A percentile compares a stretch with the other conserved stretches of the same genome.
Evolutionary conservation across 1,140 invertebrate species (phyloP).

Genomic region (Scaptomyza hsui): DNA sequence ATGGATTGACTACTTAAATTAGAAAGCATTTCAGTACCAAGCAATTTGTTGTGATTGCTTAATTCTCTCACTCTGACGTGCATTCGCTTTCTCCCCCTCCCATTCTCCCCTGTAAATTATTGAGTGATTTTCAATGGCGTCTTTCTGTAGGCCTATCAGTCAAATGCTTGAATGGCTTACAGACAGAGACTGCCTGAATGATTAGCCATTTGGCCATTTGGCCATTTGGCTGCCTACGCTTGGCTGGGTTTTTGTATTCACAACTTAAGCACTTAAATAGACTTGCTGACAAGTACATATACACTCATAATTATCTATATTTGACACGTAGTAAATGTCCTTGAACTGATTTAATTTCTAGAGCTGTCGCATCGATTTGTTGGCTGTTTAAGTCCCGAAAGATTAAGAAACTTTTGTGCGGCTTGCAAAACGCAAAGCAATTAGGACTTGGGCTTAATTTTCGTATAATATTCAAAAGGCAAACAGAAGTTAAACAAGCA

Average conservation of each 20-base stretch:
- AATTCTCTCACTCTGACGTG: background rate
- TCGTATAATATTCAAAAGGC: slow-evolving; percentile 56
- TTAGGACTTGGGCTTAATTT: slow-evolving; percentile 39
- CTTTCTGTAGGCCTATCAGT: slow-evolving; percentile 52
- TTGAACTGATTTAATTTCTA: slow-evolving; percentile 3
- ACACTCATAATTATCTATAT: slow-evolving; percentile 41
- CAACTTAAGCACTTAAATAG: slow-evolving; percentile 26
- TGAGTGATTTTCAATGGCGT: slow-evolving; percentile 55
- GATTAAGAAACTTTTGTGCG: slow-evolving; percentile 40
- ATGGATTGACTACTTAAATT: slow-evolving; percentile 31
- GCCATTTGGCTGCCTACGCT: slow-evolving; percentile 14
- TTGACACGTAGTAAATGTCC: slow-evolving; percentile 14
- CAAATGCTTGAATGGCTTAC: slow-evolving; percentile 42
- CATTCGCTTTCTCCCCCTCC: background rate
- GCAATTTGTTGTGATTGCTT: slow-evolving; percentile 41
- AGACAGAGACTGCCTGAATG: slow-evolving; percentile 16
- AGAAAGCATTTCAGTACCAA: slow-evolving; percentile 50
- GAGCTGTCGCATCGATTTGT: slow-evolving; percentile 4
- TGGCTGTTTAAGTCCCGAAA: slow-evolving; percentile 6
- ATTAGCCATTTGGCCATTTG: slow-evolving; percentile 25
- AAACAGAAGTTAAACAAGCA: slow-evolving; percentile 46
- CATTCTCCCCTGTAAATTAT: slow-evolving; percentile 54
- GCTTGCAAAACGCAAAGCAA: slow-evolving; percentile 48
- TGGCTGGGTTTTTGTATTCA: slow-evolving; percentile 22
- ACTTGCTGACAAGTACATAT: slow-evolving; percentile 11